Conservation (phyloP, 2,113 vertebrate genomes). For the Mesoclemmys tuberculata region DNA sequence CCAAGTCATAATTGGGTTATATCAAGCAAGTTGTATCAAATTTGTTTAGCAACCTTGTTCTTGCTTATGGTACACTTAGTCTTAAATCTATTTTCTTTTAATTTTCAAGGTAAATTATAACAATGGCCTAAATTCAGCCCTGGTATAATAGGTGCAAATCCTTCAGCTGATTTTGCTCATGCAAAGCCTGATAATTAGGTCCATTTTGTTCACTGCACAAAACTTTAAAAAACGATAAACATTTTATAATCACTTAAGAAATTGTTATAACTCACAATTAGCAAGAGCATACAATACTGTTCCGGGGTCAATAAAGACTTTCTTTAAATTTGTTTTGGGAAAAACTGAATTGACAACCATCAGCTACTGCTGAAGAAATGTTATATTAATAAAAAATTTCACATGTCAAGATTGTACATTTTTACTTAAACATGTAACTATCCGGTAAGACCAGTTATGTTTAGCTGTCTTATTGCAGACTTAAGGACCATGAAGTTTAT, state of each 20-base stretch:
- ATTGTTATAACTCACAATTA: neutral
- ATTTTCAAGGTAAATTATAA: neutral
- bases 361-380: constrained; percentile 13
- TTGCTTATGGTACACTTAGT: neutral
- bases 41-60: neutral
- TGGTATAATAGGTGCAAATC: neutral
- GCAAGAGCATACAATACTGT: neutral
- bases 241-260: constrained; percentile 8
- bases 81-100: neutral
- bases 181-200: neutral
- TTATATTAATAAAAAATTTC: neutral
- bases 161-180: neutral
- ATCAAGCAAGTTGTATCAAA: neutral
- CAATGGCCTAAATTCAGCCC: neutral
- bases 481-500: neutral
- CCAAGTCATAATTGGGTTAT: neutral
- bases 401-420: neutral
- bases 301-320: neutral
- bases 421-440: neutral
- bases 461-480: neutral
- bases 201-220: neutral
- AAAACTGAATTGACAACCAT: neutral
- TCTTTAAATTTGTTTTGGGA: neutral
- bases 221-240: neutral
- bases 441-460: neutral